Conservation (phyloP, 1,140 invertebrate genomes). For the Ridgeia piscesae region DNA sequence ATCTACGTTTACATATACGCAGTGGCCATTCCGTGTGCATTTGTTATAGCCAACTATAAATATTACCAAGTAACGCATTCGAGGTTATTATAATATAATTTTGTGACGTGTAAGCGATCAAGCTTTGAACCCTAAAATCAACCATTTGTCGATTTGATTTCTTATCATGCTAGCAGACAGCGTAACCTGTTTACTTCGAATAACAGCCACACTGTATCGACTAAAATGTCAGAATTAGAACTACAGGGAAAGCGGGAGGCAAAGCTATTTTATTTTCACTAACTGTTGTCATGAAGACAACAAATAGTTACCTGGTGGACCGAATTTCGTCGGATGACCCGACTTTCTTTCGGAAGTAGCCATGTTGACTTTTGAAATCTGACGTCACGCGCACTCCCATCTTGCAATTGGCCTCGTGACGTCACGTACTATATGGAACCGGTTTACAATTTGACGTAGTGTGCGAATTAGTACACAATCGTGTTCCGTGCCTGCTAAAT, state of each 20-base stretch:
- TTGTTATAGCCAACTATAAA: not conserved
- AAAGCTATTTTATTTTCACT: not conserved
- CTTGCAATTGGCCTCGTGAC: constrained; percentile 3
- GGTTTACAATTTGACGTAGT: constrained; percentile 1
- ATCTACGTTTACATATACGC: not conserved
- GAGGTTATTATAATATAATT: not conserved
- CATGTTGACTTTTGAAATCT: constrained; percentile 6
- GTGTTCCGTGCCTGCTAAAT: not conserved
- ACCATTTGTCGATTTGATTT: not conserved
- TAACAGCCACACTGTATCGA: not conserved
- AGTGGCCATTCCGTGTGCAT: not conserved
- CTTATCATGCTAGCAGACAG: not conserved
- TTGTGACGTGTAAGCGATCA: not conserved
- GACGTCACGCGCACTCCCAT: constrained; percentile 2
- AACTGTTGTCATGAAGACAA: not conserved
- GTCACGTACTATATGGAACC: not conserved
- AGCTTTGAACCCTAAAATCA: not conserved
- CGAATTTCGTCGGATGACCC: not conserved
- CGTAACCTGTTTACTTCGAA: not conserved
- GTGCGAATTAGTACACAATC: not conserved
- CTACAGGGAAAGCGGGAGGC: not conserved
- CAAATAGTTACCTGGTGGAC: not conserved
- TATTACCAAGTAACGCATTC: not conserved
- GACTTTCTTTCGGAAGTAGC: constrained; percentile 4
- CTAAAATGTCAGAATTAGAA: not conserved